A percentile compares a stretch with the other conserved stretches of the same genome.
phyloP scores from a whole-genome alignment of 2,888 invertebrate genomes.

The Chrysodeixis includens region DNA sequence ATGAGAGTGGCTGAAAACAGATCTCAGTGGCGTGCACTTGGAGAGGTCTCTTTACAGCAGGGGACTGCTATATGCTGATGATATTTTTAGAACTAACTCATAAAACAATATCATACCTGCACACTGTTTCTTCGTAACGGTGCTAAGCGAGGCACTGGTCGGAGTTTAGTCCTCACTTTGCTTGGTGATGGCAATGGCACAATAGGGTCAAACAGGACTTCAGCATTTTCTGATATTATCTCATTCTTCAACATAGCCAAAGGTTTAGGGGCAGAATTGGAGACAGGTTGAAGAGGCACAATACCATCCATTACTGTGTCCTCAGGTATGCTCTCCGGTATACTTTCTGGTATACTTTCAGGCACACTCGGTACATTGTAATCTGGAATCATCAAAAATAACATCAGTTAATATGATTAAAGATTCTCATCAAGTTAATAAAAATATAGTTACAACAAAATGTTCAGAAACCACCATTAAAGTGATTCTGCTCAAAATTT shows the following conservation, averaged over 20 bases:
- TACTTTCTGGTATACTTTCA: constrained; percentile 72
- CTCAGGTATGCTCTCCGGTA: constrained; percentile 73
- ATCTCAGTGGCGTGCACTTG: no score
- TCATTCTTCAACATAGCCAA: constrained; percentile 80
- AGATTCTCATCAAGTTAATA: no score
- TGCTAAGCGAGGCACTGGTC: constrained; percentile 91
- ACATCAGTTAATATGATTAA: no score
- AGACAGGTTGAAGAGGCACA: constrained; percentile 73
- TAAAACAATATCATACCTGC: constrained; percentile 71
- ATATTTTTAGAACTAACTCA: no score
- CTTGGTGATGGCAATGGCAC: constrained; percentile 88
- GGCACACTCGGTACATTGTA: constrained; percentile 76
- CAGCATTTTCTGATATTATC: constrained; percentile 84
- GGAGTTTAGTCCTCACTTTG: constrained; percentile 91
- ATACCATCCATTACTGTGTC: constrained; percentile 81
- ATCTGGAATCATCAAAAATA: constrained; percentile 60
- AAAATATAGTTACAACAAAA: no score
- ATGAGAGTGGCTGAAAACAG: no score
- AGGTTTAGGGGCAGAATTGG: constrained; percentile 74
- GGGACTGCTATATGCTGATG: no score
- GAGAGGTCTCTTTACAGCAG: no score
- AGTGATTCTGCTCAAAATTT: no score
- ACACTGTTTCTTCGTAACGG: constrained; percentile 91
- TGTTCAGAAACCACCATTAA: no score
- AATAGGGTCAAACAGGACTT: constrained; percentile 85